Percentiles rank a stretch among this genome's conserved stretches.
phyloP scores from a whole-genome alignment of 2,113 vertebrate species.

The Grantiella picta region DNA sequence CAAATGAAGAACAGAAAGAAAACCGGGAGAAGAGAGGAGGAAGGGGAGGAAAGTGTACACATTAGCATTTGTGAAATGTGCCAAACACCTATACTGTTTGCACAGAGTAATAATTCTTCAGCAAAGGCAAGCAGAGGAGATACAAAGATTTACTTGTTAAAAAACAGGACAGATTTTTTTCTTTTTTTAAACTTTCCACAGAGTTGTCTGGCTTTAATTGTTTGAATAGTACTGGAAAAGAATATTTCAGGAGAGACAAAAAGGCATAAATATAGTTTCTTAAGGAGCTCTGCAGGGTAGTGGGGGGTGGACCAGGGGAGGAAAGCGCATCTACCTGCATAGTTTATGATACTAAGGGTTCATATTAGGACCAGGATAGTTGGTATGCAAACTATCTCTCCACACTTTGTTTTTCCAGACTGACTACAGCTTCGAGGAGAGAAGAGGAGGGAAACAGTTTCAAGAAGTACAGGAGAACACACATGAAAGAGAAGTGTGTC shows the following conservation, averaged over 20 bases:
- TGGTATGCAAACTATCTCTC: not conserved
- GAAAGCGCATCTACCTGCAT: not conserved
- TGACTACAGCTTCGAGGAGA: not conserved
- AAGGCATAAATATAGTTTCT: not conserved
- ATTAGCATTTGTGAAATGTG: constrained; percentile 76
- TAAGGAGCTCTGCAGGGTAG: not conserved
- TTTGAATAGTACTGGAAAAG: not conserved
- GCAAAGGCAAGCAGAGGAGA: constrained; percentile 22
- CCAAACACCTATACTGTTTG: constrained; percentile 28
- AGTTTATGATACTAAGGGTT: not conserved
- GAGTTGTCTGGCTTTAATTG: not conserved
- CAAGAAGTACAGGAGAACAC: not conserved
- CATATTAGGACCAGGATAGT: not conserved
- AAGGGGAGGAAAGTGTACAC: constrained; percentile 58
- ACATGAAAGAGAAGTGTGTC: not conserved
- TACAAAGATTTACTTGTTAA: constrained; percentile 20
- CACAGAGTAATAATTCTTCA: constrained; percentile 35
- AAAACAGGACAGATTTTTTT: not conserved
- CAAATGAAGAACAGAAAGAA: constrained; percentile 80
- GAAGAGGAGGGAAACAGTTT: not conserved
- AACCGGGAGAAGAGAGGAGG: constrained; percentile 39
- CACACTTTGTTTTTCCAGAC: not conserved
- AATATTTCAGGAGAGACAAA: not conserved
- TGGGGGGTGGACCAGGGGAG: not conserved
- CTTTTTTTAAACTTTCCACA: not conserved